Base-by-base conservation (phyloP, 1,140 invertebrate genomes). In the Nephotettix cincticeps region DNA sequence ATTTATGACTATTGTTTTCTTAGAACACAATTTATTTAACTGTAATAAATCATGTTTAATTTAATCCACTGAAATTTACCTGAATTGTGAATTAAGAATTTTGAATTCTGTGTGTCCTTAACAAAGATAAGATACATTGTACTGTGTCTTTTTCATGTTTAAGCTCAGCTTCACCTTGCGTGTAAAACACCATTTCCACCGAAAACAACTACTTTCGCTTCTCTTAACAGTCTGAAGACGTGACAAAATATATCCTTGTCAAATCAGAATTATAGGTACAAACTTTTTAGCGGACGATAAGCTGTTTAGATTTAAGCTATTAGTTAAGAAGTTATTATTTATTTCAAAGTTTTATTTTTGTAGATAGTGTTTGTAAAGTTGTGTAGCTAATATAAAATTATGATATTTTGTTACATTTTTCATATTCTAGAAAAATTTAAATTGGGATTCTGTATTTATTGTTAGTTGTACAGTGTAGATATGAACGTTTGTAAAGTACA, bases 321-420 rank as follows among this genome's bases (percentile, higher is more conserved):
- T 61, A 61, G 23, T 27, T 4, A 27, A 29, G 11, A 11, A 51
- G 21, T 51, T 27, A 28, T 61, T 61, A 61, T 61, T 61, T 61
- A 61, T 61, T 61, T 61, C 23, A 61, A 61, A 61, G 27, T 61
- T 61, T 61, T 61, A 61, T 61, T 61, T 36, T 61, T 61, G 56
- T 61, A 61, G 27, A 61, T 61, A 61, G 13, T 14, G 32, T 27
- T 61, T 61, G 56, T 61, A 61, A 61, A 61, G 56, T 61, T 27
- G 13, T 61, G 56, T 61, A 61, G 6, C 56, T 61, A 61, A 13
- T 28, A 28, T 21, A 61, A 27, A 61, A 51, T 51, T 51, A 51
- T 51, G 27, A 61, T 61, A 23, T 61, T 6, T 61, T 61, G 56
- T 61, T 61, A 28, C 23, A 27, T 27, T 61, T 61, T 61, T 11